Percentiles rank a stretch among this genome's conserved stretches.
Evolutionary conservation across 2,797 vertebrate genomes (phyloP).

Genomic region (Fringilla coelebs): DNA sequence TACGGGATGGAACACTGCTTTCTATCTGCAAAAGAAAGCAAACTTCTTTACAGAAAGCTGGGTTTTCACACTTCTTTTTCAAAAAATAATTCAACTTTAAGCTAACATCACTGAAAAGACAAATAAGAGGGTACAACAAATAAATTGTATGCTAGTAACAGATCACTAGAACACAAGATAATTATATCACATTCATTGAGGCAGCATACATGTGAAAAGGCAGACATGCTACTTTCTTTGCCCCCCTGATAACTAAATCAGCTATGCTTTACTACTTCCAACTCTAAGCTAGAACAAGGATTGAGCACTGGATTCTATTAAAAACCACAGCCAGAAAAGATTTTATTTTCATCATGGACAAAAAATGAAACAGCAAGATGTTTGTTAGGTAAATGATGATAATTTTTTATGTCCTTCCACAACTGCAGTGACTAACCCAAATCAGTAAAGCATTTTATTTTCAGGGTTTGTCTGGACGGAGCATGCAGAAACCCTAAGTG

Average conservation of each 20-base stretch:
- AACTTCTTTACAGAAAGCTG: not conserved
- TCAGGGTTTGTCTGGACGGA: not conserved
- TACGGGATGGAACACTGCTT: slow-evolving; percentile 83
- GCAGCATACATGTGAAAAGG: rapidly evolving
- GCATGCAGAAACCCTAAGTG: not conserved
- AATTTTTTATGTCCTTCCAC: not conserved
- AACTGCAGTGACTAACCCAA: not conserved
- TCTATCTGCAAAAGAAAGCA: slow-evolving; percentile 80
- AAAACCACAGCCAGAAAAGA: not conserved
- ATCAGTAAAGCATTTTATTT: not conserved
- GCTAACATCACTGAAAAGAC: not conserved
- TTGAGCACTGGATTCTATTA: not conserved
- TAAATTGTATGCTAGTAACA: not conserved
- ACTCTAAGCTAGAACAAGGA: not conserved
- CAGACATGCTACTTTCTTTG: not conserved
- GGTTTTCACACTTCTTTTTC: not conserved
- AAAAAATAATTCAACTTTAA: not conserved
- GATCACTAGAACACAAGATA: not conserved
- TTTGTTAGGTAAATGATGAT: not conserved
- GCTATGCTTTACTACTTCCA: not conserved
- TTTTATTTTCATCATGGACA: not conserved
- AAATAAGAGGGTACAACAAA: not conserved
- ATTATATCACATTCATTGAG: not conserved
- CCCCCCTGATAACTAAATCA: not conserved
- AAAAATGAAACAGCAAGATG: not conserved